Base-by-base conservation (phyloP, 2,888 invertebrate genomes). In the Pollenia angustigena region DNA sequence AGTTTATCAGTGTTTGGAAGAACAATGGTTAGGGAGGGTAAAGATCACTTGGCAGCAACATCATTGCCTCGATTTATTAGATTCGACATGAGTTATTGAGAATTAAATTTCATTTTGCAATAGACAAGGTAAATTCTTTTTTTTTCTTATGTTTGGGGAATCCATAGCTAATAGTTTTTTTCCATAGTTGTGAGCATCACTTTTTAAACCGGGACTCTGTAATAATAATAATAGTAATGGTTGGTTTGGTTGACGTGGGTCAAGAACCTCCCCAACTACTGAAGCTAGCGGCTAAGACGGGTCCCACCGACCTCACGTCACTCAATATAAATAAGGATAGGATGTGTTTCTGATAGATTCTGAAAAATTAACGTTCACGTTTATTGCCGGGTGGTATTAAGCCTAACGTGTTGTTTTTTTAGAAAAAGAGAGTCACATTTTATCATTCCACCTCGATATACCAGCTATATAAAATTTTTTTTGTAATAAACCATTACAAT, bases 241-340 rank as follows among this genome's bases (percentile, higher is more conserved):
- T 18, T 58, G 58, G 3, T 58, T 58, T 58, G 58, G 4, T 58
- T 32, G 58, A 32, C 32, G 10, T 18, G 58, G 14, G 58, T 32
- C 58, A 58, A 58, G 52, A 52, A 52, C 52, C 52, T 52, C 52
- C 52, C 52, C 52, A 52, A 16, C 16, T n/a, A 16, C 52, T 32
- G 58, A 58, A 58, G 58, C 58, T 58, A 58, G 58, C 58, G 58
- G 58, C 52, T 32, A 58, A 58, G 58, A 58, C 58, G 58, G 58
- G 58, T 58, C 58, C 58, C 58, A 32, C 58, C 58, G 23, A 32
- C 58, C 10, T 32, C 14, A 11, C 23, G 58, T 52, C 52, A n/a
- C 52, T 16, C 52, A 16, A 52, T 32, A n/a, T 32, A 1, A 32
- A 32, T 32, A 32, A 32, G 32, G 32, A 32, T 32, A 32, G 6